Base-by-base conservation (phyloP, 2,888 invertebrate genomes). In the Podotricha telesiphe region DNA sequence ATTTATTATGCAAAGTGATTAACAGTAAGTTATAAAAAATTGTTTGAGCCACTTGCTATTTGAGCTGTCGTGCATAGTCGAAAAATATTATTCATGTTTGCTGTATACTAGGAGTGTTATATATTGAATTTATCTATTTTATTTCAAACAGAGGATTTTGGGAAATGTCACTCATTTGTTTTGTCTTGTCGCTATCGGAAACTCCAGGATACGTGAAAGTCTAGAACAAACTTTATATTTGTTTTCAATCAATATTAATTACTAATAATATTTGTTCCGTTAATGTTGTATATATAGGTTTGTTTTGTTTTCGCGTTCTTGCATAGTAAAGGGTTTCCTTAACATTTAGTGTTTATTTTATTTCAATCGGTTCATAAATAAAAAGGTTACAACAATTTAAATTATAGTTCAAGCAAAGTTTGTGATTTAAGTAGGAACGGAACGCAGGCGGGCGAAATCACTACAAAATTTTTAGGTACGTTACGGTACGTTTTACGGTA, bases 1-100 rank as follows among this genome's bases (percentile, higher is more conserved):
- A 58, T 58, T 58, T 58, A 58, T 58, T 20, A 40, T 13, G 10
- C 15, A 7, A 42, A 20, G 22, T 45, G 45, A 28, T 22, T 59
- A 11, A 45, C 45, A 13, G 7, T 22, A 13, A 20, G 19, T n/a
- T 45, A 17, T 6, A 10, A 55, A 37, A 55, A 20, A 8, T 28
- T 15, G n/a, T 28, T 7, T 51, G 6, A n/a, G n/a, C n/a, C 5
- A 45, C 45, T 45, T 37, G n/a, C 8, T 53, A 7, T 34, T 28
- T 28, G 0, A 34, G 0, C 5, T 10, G 2, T 28, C 28, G 10
- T 10, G n/a, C 3, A 53, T 53, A 53, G n/a, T 34, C 28, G 17
- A 34, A 37, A 37, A 8, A 8, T 8, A 28, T 28, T 28, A 28
- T 28, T 28, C 28, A 28, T 28, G 6, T 28, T 28, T 28, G 28